Evolutionary conservation across 2,113 vertebrate genomes (phyloP).

Genomic region (Albula glossodonta): DNA sequence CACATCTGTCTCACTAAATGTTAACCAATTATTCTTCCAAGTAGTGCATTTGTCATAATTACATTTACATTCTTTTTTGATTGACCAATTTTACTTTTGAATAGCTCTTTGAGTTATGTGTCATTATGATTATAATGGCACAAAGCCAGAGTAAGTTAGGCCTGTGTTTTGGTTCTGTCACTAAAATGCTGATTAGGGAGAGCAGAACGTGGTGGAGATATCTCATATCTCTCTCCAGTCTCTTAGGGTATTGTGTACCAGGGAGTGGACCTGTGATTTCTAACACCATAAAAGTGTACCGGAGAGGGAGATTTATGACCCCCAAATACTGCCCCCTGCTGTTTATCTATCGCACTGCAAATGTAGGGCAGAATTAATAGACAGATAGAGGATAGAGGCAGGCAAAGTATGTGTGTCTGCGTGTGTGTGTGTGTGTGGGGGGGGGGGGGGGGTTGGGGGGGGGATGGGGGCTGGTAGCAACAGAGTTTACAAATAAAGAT

Average conservation of each 20-base stretch:
- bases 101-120: not conserved
- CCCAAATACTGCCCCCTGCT: not conserved
- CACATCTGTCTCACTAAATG: not conserved
- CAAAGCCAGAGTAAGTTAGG: not conserved
- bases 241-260: not conserved
- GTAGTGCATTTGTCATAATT: not conserved
- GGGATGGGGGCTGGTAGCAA: too few relatives aligned
- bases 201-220: not conserved
- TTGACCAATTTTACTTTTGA: not conserved
- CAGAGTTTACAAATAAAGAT: too few relatives aligned
- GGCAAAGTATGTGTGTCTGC: not conserved
- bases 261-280: not conserved
- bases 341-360: not conserved
- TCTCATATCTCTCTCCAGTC: not conserved
- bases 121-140: not conserved
- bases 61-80: not conserved
- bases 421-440: too few relatives aligned
- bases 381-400: slow-evolving; percentile 21
- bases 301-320: not conserved
- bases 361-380: not conserved
- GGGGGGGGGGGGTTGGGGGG: too few relatives aligned
- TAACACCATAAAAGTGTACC: not conserved
- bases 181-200: not conserved
- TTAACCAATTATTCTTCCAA: not conserved
- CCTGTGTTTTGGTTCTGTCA: not conserved